Evolutionary conservation across 1,140 invertebrate species (phyloP).

Genomic region (Tetraneura akinire): DNA sequence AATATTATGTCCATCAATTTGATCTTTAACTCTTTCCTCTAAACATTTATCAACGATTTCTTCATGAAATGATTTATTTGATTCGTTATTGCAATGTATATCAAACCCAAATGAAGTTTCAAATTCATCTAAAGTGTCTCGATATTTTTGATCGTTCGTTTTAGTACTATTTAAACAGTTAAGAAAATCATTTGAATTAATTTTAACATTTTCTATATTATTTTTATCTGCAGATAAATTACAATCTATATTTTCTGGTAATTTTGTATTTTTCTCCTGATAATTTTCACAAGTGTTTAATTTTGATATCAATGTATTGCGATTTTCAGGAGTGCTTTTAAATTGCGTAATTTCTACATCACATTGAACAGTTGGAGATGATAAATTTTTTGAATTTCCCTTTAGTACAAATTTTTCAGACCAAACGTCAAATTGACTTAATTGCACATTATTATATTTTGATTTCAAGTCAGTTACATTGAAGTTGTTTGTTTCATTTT

Average conservation of each 20-base stretch:
- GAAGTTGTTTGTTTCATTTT: not conserved
- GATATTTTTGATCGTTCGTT: slow-evolving; percentile 17
- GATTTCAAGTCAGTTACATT: not conserved
- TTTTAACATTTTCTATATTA: not conserved
- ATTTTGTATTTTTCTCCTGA: not conserved
- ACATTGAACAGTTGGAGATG: not conserved
- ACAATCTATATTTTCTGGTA: not conserved
- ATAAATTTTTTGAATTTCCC: not conserved
- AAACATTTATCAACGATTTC: slow-evolving; percentile 43
- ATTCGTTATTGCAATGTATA: slow-evolving; percentile 16
- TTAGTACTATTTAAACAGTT: slow-evolving; percentile 24
- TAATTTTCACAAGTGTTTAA: slow-evolving; percentile 3
- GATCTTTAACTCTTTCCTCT: slow-evolving; percentile 28
- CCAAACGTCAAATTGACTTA: slow-evolving; percentile 40
- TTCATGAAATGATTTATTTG: slow-evolving; percentile 33
- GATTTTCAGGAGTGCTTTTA: slow-evolving; percentile 15
- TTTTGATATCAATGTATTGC: not conserved
- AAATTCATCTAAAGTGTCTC: slow-evolving; percentile 35
- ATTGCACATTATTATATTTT: slow-evolving; percentile 3
- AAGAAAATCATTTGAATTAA: slow-evolving; percentile 5
- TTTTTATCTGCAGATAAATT: not conserved
- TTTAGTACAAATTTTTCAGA: slow-evolving; percentile 39
- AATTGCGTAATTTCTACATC: slow-evolving; percentile 33
- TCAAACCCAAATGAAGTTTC: slow-evolving; percentile 41
- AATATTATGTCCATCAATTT: not conserved